Conservation (phyloP, 2,797 vertebrate genomes). For the Hydrolagus colliei region DNA sequence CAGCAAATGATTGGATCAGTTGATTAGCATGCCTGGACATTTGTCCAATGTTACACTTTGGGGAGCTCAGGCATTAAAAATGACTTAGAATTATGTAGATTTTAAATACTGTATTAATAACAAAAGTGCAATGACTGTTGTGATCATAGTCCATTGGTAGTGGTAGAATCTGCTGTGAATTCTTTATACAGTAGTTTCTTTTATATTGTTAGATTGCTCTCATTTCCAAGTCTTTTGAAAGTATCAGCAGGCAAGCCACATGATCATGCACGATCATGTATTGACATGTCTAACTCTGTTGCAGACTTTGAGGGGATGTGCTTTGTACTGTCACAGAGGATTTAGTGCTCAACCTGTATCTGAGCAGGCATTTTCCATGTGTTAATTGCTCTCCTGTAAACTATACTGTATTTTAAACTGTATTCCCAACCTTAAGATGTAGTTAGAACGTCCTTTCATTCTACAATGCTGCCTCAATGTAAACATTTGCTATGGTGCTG, state of each 20-base stretch:
- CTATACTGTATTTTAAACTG: not conserved
- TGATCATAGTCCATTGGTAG: not conserved
- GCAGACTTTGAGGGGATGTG: not conserved
- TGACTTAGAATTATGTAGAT: not conserved
- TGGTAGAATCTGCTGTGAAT: not conserved
- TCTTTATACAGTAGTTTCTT: not conserved
- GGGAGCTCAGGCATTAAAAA: not conserved
- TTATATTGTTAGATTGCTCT: not conserved
- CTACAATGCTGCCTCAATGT: no score
- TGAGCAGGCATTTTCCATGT: not conserved
- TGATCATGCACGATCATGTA: not conserved
- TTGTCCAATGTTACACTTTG: not conserved
- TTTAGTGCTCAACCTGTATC: not conserved
- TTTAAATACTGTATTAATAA: not conserved
- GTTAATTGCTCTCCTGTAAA: not conserved
- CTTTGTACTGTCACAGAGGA: not conserved
- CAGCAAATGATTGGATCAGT: not conserved
- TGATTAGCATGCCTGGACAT: conserved; percentile 7
- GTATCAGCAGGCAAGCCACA: not conserved
- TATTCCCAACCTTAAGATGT: not conserved
- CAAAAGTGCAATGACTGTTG: not conserved
- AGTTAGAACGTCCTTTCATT: not conserved
- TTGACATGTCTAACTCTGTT: not conserved
- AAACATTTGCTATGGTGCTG: no score
- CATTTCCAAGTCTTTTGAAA: not conserved